These are phyloP conservation scores for Linnaemya tessellans DNA, from an alignment of 2,888 invertebrate genomes.

Conservation along the genomic window DNA sequence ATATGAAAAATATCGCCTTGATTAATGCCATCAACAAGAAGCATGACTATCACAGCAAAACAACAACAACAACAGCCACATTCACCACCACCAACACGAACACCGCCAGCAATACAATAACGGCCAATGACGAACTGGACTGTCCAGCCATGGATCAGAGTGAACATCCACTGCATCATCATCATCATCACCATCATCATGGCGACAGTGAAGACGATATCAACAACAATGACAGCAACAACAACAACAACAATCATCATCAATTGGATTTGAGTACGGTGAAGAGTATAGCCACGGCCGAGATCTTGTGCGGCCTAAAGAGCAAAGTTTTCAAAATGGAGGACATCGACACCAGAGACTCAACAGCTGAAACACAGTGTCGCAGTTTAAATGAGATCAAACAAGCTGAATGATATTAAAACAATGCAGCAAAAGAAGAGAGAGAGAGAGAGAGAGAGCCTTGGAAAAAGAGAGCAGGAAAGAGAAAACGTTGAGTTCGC, in stretches of 20 bases:
- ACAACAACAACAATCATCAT: constrained; percentile 76
- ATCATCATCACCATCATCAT: constrained; percentile 18
- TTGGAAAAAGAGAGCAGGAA: background rate
- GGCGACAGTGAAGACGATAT: constrained; percentile 52
- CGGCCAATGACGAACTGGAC: constrained; percentile 69
- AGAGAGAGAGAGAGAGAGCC: constrained; percentile 16
- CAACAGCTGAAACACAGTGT: constrained; percentile 51
- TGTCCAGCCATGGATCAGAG: constrained; percentile 34
- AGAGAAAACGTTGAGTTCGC: constrained; percentile 9
- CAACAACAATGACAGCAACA: constrained; percentile 75
- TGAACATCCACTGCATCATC: constrained; percentile 46
- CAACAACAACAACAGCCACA: constrained; percentile 48
- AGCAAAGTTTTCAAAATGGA: constrained; percentile 81
- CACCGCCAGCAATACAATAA: constrained; percentile 27
- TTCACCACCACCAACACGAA: background rate
- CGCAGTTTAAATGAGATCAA: constrained; percentile 79
- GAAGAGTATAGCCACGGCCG: constrained; percentile 80
- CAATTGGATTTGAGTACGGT: constrained; percentile 76
- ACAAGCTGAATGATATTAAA: constrained; percentile 77
- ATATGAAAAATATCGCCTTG: constrained; percentile 74
- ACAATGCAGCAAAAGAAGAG: constrained; percentile 11
- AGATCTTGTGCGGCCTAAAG: constrained; percentile 80
- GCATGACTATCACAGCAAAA: constrained; percentile 41
- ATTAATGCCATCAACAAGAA: constrained; percentile 74
- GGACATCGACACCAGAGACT: constrained; percentile 76